phyloP scores from a whole-genome alignment of 2,797 vertebrate species.

The Megaceryle alcyon region DNA sequence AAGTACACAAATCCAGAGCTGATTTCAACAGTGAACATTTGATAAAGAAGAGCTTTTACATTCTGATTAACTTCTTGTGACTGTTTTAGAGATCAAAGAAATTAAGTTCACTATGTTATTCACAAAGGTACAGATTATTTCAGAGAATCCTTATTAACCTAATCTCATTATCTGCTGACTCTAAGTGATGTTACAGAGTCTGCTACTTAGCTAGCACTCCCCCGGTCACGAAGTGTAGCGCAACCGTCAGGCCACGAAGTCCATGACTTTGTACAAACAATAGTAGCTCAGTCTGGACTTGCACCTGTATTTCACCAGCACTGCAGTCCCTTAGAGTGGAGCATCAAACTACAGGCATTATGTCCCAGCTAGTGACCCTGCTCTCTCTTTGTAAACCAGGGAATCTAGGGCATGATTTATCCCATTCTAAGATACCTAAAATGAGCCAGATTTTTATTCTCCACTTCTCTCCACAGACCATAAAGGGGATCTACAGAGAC shows the following conservation, averaged over 20 bases:
- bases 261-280: neutral
- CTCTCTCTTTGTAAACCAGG: neutral
- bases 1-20: neutral
- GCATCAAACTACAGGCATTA: neutral
- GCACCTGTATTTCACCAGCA: neutral
- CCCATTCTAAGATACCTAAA: neutral
- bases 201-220: neutral
- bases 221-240: accelerated
- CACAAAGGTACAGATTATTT: neutral
- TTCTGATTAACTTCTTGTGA: neutral
- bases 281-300: neutral
- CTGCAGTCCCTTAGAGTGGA: neutral
- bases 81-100: neutral
- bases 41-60: neutral
- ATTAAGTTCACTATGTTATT: neutral
- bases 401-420: neutral
- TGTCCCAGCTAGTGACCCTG: neutral
- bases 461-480: neutral
- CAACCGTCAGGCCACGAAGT: neutral
- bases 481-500: neutral
- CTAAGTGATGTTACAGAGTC: neutral
- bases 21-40: neutral
- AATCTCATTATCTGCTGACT: neutral
- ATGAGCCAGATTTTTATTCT: neutral
- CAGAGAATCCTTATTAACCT: neutral